These are phyloP conservation scores for Drosophila funebris DNA, from an alignment of 1,140 invertebrate genomes.

Conservation along the genomic window DNA sequence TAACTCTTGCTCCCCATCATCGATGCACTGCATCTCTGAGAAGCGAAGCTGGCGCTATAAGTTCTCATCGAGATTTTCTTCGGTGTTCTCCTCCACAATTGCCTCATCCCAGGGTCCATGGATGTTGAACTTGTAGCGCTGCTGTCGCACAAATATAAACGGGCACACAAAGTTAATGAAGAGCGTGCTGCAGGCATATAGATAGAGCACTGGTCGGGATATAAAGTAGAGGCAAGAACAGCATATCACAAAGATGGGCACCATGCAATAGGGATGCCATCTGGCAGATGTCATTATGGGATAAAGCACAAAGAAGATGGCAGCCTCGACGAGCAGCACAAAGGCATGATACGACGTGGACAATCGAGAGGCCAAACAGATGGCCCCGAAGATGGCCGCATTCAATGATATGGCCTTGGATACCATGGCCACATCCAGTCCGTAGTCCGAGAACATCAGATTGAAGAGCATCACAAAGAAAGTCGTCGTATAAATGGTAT, in stretches of 20 bases:
- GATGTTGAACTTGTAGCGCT: constrained; percentile 96
- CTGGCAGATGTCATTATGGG: constrained; percentile 90
- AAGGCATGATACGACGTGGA: constrained; percentile 93
- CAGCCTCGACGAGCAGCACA: constrained; percentile 92
- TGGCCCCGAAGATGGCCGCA: constrained; percentile 95
- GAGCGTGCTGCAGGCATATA: constrained; percentile 87
- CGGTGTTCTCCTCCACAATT: constrained; percentile 86
- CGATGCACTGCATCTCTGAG: constrained; percentile 60
- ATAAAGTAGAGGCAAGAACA: constrained; percentile 85
- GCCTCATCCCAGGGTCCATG: constrained; percentile 98
- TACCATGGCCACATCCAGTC: constrained; percentile 90
- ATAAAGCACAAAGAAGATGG: constrained; percentile 94
- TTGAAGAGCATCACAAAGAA: constrained; percentile 94
- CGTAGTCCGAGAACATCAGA: constrained; percentile 96
- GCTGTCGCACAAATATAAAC: constrained; percentile 90
- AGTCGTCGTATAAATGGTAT: constrained; percentile 97
- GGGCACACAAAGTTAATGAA: constrained; percentile 92
- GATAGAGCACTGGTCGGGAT: constrained; percentile 85
- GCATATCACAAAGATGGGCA: constrained; percentile 68
- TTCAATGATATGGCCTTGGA: constrained; percentile 94
- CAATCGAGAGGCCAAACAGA: constrained; percentile 96
- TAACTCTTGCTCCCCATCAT: constrained; percentile 53
- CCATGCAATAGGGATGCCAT: constrained; percentile 76
- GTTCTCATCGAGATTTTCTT: constrained; percentile 73
- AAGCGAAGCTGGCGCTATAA: constrained; percentile 77